Evolutionary conservation across 2,888 invertebrate genomes (phyloP), one percentile per base, ranked within the genome.

Genomic region (Eupithecia abbreviata): DNA sequence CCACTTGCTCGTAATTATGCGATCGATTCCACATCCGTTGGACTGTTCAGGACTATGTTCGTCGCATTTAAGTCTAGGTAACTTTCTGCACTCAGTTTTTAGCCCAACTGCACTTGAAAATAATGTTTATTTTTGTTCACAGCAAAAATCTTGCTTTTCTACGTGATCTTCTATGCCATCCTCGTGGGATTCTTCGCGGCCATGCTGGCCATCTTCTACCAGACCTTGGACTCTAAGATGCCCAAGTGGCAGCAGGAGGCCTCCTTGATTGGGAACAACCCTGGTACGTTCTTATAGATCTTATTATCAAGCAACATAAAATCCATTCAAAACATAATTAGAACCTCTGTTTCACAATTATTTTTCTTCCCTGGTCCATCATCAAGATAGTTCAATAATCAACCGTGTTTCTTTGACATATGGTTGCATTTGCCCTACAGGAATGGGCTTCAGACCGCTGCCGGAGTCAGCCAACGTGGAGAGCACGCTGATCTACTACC

Each of bases 401-500:
- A 15, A 68, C 43, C 43, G 5, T 67, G n/a, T 7, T 67, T 9
- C 6, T 13, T 42, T 43, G 15, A n/a, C n/a, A 6, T 67, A 3
- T 41, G 12, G 45, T 55, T 43, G 18, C 42, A 45, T 43, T 58
- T 58, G 41, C 82, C 15, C 89, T 18, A 30, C 92, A 98, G 98
- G 99, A 89, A 96, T 99, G 88, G 99, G 99, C 83, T 99, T 99
- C 96, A 96, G 99, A 90, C 99, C 99, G 81, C 98, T 98, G 97
- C 98, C 98, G 85, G 97, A 98, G 86, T 96, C 96, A 78, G 92
- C 90, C 75, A 98, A 91, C 83, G 98, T 98, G 85, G 99, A 99
- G 91, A 99, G 99, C 91, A 99, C 99, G 81, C 96, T 99, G 87
- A 98, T 99, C 93, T 98, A 98, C 97, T 99, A 98, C 96, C 97